Base-by-base conservation (phyloP, 2,797 vertebrate genomes). In the Gephyroberyx darwinii region DNA sequence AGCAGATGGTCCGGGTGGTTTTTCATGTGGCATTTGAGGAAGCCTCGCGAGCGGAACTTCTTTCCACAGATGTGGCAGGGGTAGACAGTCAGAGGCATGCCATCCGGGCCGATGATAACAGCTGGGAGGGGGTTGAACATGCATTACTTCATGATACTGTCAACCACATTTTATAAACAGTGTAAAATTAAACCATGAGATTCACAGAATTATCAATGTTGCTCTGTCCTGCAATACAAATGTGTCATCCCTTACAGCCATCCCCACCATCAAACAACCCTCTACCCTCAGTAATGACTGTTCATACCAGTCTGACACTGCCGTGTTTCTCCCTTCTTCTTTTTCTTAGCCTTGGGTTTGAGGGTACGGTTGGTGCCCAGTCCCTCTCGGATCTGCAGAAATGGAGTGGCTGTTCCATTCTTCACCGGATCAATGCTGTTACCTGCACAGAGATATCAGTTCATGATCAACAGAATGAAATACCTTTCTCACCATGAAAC, bases 21-120 rank as follows among this genome's bases (percentile, higher is more conserved):
- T 83, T 98, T 98, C 94, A 98, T 99, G 86, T 99, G 98, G 69
- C 97, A 96, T 93, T 98, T 99, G 79, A 99, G 94, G 92, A 99
- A 99, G 50, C 97, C 97, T 78, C 97, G 93, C 0, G 98, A 98
- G 82, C 99, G 99, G 91, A 99, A 99, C 87, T 99, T 99, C 92
- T 99, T 99, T n/a, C 96, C 98, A 78, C 98, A 99, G 84, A 99
- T 95, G 94, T 98, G 96, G 88, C 98, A 99, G 65, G 98, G 98
- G 83, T 99, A 99, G 82, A 99, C 98, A 1, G 98, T 99, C 91
- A 99, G 90, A 0, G 97, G 97, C 92, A 99, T 94, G 66, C 98
- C 98, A 69, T 98, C 96, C 1, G 98, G 98, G 69, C 98, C 98
- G 67, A 99, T 99, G 80, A 99, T 98, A 90, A 99, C 98, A 88